Conservation (phyloP, 2,888 invertebrate species). For the Muscina levida region DNA sequence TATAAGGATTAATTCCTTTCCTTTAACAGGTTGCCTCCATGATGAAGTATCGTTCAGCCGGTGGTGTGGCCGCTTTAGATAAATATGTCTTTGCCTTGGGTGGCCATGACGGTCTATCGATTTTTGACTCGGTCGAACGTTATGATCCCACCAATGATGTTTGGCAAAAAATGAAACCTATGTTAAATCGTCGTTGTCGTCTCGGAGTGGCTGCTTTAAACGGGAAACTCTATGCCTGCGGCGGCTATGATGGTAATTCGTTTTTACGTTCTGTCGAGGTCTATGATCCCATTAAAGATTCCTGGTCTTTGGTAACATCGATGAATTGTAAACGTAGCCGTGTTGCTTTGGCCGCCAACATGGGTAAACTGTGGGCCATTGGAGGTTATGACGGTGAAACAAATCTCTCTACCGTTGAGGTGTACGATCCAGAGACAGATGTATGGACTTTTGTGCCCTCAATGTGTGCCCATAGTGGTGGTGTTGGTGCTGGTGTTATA, state of each 20-base stretch:
- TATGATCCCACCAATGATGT: constrained; percentile 87
- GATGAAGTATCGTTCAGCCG: constrained; percentile 83
- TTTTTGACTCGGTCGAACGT: constrained; percentile 92
- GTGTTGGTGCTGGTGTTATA: constrained; percentile 93
- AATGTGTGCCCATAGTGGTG: constrained; percentile 93
- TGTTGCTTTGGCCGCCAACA: constrained; percentile 90
- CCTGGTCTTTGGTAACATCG: constrained; percentile 88
- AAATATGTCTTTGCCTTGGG: constrained; percentile 91
- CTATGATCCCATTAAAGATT: constrained; percentile 87
- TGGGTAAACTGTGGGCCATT: constrained; percentile 91
- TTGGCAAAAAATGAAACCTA: constrained; percentile 88
- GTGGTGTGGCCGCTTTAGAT: constrained; percentile 84
- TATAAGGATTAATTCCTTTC: too few species aligned
- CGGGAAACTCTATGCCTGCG: constrained; percentile 91
- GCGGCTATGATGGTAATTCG: constrained; percentile 91
- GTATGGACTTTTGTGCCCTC: constrained; percentile 87
- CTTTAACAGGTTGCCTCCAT: constrained; percentile 79
- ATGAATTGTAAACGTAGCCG: constrained; percentile 92
- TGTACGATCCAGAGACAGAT: constrained; percentile 88
- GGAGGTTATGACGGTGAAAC: constrained; percentile 91
- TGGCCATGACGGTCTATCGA: constrained; percentile 93
- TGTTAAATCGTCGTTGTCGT: constrained; percentile 90
- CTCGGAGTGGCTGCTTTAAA: constrained; percentile 90
- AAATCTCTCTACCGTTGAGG: constrained; percentile 91
- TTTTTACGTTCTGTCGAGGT: constrained; percentile 91